Evolutionary conservation across 2,113 vertebrate species (phyloP).

Genomic region (Amblyopsis rosae): DNA sequence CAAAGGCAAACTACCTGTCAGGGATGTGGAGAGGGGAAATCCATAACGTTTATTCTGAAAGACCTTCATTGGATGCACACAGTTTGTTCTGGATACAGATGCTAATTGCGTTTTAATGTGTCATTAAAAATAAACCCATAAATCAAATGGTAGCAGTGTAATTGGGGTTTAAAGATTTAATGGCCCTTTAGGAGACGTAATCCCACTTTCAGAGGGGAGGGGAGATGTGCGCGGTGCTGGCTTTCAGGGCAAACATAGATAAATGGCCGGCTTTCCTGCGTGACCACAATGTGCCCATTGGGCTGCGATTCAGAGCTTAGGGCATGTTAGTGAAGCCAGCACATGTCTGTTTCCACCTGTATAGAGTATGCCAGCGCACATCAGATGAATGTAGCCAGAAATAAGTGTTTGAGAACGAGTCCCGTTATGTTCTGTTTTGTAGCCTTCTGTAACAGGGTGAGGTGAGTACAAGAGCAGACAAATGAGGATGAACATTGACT

Average conservation of each 20-base stretch:
- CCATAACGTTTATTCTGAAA: slow-evolving; percentile 54
- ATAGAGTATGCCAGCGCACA: no score
- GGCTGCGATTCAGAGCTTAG: slow-evolving; percentile 25
- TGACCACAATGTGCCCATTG: slow-evolving; percentile 32
- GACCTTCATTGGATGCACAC: slow-evolving; percentile 66
- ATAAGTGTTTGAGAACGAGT: no score
- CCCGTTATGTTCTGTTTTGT: no score
- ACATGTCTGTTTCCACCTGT: slow-evolving; percentile 5
- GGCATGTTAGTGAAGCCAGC: slow-evolving; percentile 14
- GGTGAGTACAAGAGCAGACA: no score
- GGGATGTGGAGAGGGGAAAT: slow-evolving; percentile 40
- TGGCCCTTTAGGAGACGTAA: slow-evolving; percentile 66
- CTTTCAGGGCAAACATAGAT: slow-evolving; percentile 44
- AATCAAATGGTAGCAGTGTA: slow-evolving; percentile 72
- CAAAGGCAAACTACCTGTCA: slow-evolving; percentile 38
- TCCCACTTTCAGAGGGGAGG: slow-evolving; percentile 53
- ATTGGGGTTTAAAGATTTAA: slow-evolving; percentile 73
- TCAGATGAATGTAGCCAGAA: no score
- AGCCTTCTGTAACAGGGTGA: no score
- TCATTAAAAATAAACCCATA: slow-evolving; percentile 79
- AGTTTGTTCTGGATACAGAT: slow-evolving; percentile 76
- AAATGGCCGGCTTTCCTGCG: slow-evolving; percentile 35
- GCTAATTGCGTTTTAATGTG: slow-evolving; percentile 82
- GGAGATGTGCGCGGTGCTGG: slow-evolving; percentile 23
- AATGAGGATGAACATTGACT: no score